Conservation (phyloP, 2,888 invertebrate genomes). For the Steinernema scapterisci region DNA sequence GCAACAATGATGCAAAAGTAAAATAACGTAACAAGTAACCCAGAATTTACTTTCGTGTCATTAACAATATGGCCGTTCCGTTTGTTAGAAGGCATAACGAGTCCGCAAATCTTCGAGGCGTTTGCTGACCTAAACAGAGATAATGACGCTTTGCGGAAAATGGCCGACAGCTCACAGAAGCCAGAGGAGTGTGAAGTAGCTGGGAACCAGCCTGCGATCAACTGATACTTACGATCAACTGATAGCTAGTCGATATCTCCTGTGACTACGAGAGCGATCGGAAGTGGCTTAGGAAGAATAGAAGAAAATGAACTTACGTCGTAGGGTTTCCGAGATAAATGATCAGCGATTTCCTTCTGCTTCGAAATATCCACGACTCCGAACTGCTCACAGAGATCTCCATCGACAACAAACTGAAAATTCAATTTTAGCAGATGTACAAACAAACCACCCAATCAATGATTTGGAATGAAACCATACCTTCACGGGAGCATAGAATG, state of each 20-base stretch:
- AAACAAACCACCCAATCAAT: neutral
- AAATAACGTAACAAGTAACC: neutral
- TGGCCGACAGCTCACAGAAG: too few relatives aligned
- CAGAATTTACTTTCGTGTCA: neutral
- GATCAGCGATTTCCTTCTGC: slow-evolving; percentile 91
- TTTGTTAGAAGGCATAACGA: slow-evolving; percentile 89
- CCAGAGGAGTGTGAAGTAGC: too few relatives aligned
- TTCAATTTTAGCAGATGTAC: neutral
- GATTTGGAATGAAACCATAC: slow-evolving; percentile 70
- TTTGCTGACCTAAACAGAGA: slow-evolving; percentile 75
- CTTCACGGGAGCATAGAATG: slow-evolving; percentile 95
- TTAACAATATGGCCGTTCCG: neutral
- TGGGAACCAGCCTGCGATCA: too few relatives aligned
- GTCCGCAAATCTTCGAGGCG: slow-evolving; percentile 93
- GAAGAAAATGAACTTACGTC: slow-evolving; percentile 74
- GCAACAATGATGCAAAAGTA: neutral
- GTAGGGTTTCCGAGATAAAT: slow-evolving; percentile 90
- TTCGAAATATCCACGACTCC: slow-evolving; percentile 90
- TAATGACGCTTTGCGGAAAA: slow-evolving; percentile 73
- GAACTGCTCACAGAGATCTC: slow-evolving; percentile 98
- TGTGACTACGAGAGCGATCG: too few relatives aligned
- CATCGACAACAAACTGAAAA: slow-evolving; percentile 92
- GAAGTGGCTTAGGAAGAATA: neutral
- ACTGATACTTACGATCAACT: too few relatives aligned
- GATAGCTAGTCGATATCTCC: too few relatives aligned